Evolutionary conservation across 1,140 invertebrate genomes (phyloP).

Genomic region (Papilio helenus): DNA sequence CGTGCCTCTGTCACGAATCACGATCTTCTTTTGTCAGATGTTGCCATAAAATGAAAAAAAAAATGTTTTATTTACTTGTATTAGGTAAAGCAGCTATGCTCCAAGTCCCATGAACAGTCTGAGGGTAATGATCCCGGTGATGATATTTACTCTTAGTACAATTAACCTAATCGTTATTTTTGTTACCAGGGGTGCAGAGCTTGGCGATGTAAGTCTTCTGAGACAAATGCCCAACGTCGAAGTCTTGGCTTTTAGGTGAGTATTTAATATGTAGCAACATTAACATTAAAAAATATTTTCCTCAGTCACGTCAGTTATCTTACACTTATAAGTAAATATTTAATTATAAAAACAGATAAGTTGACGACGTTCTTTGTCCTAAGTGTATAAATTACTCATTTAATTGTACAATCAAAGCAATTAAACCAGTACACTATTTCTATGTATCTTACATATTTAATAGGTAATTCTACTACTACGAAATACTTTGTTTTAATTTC

Average conservation of each 20-base stretch:
- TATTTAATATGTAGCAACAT: neutral
- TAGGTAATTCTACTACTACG: neutral
- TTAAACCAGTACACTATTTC: neutral
- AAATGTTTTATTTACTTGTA: neutral
- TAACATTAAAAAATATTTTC: too few relatives aligned
- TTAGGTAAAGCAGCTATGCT: neutral
- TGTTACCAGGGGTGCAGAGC: constrained; percentile 90
- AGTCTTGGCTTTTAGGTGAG: constrained; percentile 90
- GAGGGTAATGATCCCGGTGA: too few relatives aligned
- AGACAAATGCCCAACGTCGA: constrained; percentile 91
- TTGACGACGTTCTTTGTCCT: neutral
- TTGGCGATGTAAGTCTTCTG: constrained; percentile 90
- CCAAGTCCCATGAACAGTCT: too few relatives aligned
- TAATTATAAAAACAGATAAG: neutral
- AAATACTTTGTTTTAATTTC: neutral
- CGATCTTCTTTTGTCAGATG: neutral
- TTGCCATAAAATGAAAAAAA: constrained; percentile 8
- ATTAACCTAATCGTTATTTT: constrained; percentile 44
- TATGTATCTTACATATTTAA: neutral
- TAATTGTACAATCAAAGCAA: neutral
- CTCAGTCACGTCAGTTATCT: neutral
- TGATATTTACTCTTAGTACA: too few relatives aligned
- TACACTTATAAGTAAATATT: neutral
- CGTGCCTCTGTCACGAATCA: constrained; percentile 12
- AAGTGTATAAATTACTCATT: neutral